Conservation (phyloP, 2,888 invertebrate species). For the Drosophila tanythrix region DNA sequence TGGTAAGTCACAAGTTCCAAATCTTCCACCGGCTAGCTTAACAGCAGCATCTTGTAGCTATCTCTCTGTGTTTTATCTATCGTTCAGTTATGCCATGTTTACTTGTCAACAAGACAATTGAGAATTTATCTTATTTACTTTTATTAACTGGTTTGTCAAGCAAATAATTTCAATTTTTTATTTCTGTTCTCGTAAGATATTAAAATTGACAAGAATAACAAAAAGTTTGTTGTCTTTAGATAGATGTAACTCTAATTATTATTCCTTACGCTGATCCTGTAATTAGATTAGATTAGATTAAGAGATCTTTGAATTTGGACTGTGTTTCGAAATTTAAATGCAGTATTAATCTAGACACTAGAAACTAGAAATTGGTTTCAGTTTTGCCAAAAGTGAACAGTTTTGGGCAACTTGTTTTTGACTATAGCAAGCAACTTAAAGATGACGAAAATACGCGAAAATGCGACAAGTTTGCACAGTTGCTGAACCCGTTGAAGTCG, state of each 20-base stretch:
- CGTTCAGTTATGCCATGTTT: neutral
- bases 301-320: neutral
- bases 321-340: neutral
- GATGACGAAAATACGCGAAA: neutral
- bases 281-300: too few relatives aligned
- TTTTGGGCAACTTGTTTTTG: too few relatives aligned
- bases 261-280: neutral
- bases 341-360: neutral
- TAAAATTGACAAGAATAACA: neutral
- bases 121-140: neutral
- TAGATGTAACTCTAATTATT: neutral
- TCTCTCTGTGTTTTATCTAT: neutral
- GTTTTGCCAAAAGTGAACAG: too few relatives aligned
- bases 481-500: neutral
- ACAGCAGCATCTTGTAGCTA: neutral
- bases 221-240: neutral
- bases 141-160: neutral
- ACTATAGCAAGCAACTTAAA: too few relatives aligned
- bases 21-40: neutral
- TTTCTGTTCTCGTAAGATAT: neutral
- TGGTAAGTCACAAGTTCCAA: constrained; percentile 61
- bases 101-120: neutral
- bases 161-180: neutral
- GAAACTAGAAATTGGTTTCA: too few relatives aligned
- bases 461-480: neutral